Evolutionary conservation across 2,888 invertebrate genomes (phyloP), one percentile per base, ranked within the genome.

Genomic region (Hemithea aestivaria): DNA sequence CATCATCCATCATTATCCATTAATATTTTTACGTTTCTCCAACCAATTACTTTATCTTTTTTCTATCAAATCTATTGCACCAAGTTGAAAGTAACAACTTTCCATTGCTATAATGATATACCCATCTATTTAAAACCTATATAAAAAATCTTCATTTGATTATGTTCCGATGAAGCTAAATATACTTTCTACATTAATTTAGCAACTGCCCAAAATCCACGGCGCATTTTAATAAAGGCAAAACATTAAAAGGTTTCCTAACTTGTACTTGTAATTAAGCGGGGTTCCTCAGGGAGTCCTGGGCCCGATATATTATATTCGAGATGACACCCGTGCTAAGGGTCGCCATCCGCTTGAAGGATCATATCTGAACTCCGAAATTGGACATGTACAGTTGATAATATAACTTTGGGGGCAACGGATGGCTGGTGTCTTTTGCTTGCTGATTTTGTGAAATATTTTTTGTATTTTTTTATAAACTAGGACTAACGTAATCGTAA

Each of bases 241-340:
- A 77, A 73, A 73, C 63, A 75, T 69, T 73, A 70, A 70, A 78
- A 79, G 79, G 77, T 70, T 62, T 66, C 65, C 68, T 59, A 87
- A 87, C 89, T 89, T 89, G 90, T 90, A 87, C 84, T 89, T 81
- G 73, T 90, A 90, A 90, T 90, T 90, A 90, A 90, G 88, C 77
- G 79, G 60, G 66, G 53, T 75, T 89, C 90, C 89, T 84, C 61
- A 62, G 80, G 84, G 84, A 83, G 61, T 58, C 44, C 60, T 58
- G 73, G 80, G 81, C 78, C 81, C 77, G 74, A 85, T 85, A 84
- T 83, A 85, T 84, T 83, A 84, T 83, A 77, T 82, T 81, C 66
- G 69, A 83, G 81, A 82, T 84, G 85, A 81, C 85, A 84, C 59
- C 58, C 58, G 54, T 55, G 47, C 56, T 55, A 52, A 71, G 76